Conservation (phyloP, 2,797 vertebrate species). For the Chelon labrosus region DNA sequence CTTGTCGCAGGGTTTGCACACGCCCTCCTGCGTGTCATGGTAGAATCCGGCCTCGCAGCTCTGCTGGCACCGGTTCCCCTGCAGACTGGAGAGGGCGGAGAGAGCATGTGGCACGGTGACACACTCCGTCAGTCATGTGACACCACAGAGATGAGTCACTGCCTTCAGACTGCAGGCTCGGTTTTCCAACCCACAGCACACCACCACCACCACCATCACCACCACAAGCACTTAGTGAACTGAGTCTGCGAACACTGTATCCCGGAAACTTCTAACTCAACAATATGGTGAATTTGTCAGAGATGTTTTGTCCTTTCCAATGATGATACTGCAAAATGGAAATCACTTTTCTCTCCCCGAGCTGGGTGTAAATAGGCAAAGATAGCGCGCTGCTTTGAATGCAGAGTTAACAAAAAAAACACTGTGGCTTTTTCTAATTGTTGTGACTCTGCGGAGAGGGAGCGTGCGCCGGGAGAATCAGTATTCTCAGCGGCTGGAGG, state of each 20-base stretch:
- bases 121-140: conserved; percentile 67
- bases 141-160: conserved; percentile 64
- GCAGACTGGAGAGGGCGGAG: conserved; percentile 85
- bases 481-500: conserved; percentile 43
- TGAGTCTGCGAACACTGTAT: conserved; percentile 47
- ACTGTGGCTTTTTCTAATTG: conserved; percentile 29
- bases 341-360: conserved; percentile 25
- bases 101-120: conserved; percentile 67
- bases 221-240: conserved; percentile 48
- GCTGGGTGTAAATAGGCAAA: not conserved
- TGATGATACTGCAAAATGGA: conserved; percentile 29
- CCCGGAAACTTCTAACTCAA: conserved; percentile 49
- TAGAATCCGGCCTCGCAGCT: conserved; percentile 89
- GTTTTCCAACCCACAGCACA: conserved; percentile 65
- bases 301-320: conserved; percentile 32
- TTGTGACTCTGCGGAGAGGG: conserved; percentile 33
- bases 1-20: conserved; percentile 91
- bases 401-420: conserved; percentile 23
- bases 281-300: conserved; percentile 29
- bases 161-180: conserved; percentile 50
- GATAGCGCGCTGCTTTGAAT: not conserved
- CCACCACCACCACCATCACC: conserved; percentile 43
- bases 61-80: conserved; percentile 89
- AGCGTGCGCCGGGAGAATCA: conserved; percentile 26
- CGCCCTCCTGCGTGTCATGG: conserved; percentile 81